Conservation (phyloP, 2,113 vertebrate genomes). For the Garra rufa region DNA sequence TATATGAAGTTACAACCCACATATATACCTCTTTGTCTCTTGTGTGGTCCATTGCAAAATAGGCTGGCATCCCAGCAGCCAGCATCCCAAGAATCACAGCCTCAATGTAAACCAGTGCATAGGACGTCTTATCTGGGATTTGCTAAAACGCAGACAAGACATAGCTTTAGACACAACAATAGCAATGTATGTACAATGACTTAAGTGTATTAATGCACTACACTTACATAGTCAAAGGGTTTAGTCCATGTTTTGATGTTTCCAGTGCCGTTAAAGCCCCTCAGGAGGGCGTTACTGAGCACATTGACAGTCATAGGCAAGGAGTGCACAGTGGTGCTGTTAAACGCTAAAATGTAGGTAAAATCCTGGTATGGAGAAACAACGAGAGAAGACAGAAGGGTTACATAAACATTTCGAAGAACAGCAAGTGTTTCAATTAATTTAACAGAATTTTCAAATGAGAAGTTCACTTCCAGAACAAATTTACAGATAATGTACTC, state of each 20-base stretch:
- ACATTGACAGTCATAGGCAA: constrained; percentile 89
- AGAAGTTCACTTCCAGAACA: too few relatives aligned
- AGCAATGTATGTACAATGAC: background rate
- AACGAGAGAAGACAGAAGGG: background rate
- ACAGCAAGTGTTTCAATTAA: background rate
- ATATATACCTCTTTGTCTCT: constrained; percentile 89
- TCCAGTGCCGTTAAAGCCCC: constrained; percentile 80
- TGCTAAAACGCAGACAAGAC: constrained; percentile 63
- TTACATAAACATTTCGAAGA: background rate
- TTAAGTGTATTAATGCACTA: background rate
- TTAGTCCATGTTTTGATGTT: constrained; percentile 90
- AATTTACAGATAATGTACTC: too few relatives aligned
- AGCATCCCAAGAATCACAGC: constrained; percentile 90
- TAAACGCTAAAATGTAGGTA: constrained; percentile 82
- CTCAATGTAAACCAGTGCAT: constrained; percentile 78
- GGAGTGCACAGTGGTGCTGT: constrained; percentile 93
- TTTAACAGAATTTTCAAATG: too few relatives aligned
- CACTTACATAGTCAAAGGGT: constrained; percentile 85
- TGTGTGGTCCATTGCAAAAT: constrained; percentile 96
- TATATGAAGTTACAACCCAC: background rate
- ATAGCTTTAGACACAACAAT: background rate
- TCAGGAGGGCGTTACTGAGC: constrained; percentile 90
- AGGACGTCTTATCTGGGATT: constrained; percentile 72
- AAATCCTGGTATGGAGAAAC: constrained; percentile 75
- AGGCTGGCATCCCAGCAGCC: constrained; percentile 90